Base-by-base conservation (phyloP, 2,888 invertebrate species). In the Cylloceria caligata region DNA sequence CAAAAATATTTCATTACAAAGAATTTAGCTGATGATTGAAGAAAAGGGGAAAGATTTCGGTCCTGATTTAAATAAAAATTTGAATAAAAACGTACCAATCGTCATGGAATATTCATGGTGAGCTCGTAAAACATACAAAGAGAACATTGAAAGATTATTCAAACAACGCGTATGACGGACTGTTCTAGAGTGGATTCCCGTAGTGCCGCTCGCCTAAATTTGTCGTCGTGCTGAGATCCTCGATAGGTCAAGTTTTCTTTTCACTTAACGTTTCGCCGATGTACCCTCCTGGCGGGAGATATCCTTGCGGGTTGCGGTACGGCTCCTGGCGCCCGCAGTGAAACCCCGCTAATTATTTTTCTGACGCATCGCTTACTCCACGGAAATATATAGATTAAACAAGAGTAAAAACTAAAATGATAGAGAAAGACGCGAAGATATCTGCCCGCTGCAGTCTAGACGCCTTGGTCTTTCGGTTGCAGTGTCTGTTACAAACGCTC, bases 261-360 rank as follows among this genome's bases (percentile, higher is more conserved):
- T 19, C 21, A 19, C 49, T 65, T 42, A 55, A n/a, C 42, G 39
- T 65, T 9, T 74, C 65, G 42, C 42, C n/a, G n/a, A n/a, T 34
- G 52, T 42, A 21, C 60, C 57, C 42, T 52, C 78, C 60, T 75
- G 42, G 65, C 75, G 81, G 74, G 81, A 81, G 73, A 81, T 52
- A 21, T 24, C 16, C 19, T 76, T 45, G 71, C 24, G 27, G 39
- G 36, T 27, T 19, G 39, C 39, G 65, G n/a, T 39, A 34, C 19
- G 27, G 30, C 21, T 57, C 30, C 19, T 21, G 60, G 27, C 69
- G 73, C 82, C 82, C 75, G 75, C 52, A 75, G 78, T 57, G 82
- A 71, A 73, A 75, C 67, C 65, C 57, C 42, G 69, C 82, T 82
- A 82, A 82, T 82, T 82, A 75, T 82, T 82, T 78, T 49, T 73